Conservation (phyloP, 2,888 invertebrate genomes). For the Gibbula magus region DNA sequence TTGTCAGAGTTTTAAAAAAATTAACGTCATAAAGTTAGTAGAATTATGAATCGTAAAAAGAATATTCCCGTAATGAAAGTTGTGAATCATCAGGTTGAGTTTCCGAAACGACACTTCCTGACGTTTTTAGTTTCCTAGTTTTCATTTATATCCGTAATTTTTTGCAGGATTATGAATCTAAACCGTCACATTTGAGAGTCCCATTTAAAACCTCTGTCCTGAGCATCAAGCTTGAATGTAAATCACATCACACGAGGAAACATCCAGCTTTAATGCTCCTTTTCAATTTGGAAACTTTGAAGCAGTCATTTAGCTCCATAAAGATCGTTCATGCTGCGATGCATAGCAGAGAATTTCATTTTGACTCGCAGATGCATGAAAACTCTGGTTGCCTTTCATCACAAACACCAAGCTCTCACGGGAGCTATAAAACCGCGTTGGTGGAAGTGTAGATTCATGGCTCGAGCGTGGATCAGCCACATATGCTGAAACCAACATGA, state of each 20-base stretch:
- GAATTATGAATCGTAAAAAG: no score
- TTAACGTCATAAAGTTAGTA: no score
- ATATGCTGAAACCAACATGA: neutral
- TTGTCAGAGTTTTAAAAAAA: no score
- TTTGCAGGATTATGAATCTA: no score
- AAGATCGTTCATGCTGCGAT: neutral
- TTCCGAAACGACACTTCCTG: no score
- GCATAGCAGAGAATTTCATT: neutral
- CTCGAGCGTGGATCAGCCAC: neutral
- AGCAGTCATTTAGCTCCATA: conserved; percentile 1
- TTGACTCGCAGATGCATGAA: conserved; percentile 6
- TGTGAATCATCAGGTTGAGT: no score
- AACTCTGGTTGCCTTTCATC: neutral
- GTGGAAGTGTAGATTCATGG: neutral
- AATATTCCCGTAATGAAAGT: no score
- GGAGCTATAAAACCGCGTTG: neutral
- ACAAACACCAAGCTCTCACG: neutral
- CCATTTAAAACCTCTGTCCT: no score
- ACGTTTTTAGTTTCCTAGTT: no score
- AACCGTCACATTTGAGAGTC: no score
- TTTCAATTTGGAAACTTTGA: neutral
- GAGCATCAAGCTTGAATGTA: neutral
- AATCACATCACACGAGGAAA: neutral
- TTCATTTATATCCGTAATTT: no score
- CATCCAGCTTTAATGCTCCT: neutral